These are phyloP conservation scores for Glossosoma conforme DNA, from an alignment of 1,140 invertebrate species.

Conservation along the genomic window DNA sequence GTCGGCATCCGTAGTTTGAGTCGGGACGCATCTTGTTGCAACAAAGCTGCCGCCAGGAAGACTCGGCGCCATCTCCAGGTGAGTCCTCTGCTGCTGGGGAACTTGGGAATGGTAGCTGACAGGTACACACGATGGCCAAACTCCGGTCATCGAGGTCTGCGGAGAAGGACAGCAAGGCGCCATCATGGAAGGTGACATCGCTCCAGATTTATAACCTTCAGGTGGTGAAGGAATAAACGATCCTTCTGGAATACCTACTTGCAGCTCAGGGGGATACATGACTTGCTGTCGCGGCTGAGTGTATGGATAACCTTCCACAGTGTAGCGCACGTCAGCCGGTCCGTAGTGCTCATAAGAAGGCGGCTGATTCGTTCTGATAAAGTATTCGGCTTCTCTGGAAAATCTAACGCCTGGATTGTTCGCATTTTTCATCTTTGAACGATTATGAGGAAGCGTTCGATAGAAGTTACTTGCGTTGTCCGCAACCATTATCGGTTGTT, in stretches of 20 bases:
- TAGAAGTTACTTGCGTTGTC: constrained; percentile 53
- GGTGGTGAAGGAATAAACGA: constrained; percentile 67
- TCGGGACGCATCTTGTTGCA: constrained; percentile 50
- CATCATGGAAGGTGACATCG: constrained; percentile 31
- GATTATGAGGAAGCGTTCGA: constrained; percentile 64
- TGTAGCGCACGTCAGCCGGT: constrained; percentile 65
- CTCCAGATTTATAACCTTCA: constrained; percentile 56
- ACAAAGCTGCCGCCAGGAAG: constrained; percentile 24
- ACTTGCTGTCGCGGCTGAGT: constrained; percentile 43
- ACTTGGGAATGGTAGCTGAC: constrained; percentile 29
- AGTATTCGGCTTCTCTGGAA: constrained; percentile 63
- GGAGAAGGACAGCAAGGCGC: constrained; percentile 36
- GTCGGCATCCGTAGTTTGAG: constrained; percentile 51
- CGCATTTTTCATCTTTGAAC: constrained; percentile 56
- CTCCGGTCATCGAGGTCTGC: constrained; percentile 26
- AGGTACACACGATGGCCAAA: constrained; percentile 19
- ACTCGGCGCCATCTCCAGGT: constrained; percentile 34
- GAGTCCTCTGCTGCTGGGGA: constrained; percentile 19
- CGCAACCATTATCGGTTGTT: constrained; percentile 49
- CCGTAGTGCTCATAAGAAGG: constrained; percentile 51
- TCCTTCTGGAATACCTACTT: constrained; percentile 48
- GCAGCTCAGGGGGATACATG: constrained; percentile 41
- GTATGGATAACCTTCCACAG: constrained; percentile 71
- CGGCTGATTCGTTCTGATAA: constrained; percentile 34
- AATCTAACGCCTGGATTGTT: constrained; percentile 57